Evolutionary conservation across 2,113 vertebrate species (phyloP).

Genomic region (Cryptotis parvus): DNA sequence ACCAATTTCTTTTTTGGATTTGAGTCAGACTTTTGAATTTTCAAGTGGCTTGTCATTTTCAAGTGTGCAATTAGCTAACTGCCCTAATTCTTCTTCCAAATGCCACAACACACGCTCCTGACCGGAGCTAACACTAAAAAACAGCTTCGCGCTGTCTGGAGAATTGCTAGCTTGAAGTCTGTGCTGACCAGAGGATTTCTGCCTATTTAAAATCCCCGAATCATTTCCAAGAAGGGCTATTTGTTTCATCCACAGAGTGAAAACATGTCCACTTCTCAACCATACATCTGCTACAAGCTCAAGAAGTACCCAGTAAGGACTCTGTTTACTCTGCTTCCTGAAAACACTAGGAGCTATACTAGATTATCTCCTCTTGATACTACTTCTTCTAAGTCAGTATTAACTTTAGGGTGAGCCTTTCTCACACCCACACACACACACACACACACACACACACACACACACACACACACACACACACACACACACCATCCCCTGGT

Average conservation of each 20-base stretch:
- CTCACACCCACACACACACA: background rate
- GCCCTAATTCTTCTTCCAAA: constrained; percentile 77
- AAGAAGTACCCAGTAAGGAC: constrained; percentile 34
- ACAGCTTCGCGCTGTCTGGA: constrained; percentile 7
- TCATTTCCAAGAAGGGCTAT: constrained; percentile 66
- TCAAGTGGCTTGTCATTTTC: constrained; percentile 78
- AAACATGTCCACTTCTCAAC: constrained; percentile 7
- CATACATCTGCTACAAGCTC: constrained; percentile 46
- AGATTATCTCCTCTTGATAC: background rate
- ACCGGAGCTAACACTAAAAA: constrained; percentile 64
- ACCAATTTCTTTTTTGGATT: constrained; percentile 75
- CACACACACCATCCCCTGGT: background rate
- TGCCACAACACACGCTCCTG: constrained; percentile 75
- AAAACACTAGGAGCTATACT: background rate
- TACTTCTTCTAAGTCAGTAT: constrained; percentile 2
- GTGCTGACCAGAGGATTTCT: constrained; percentile 73
- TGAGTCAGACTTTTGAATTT: constrained; percentile 74
- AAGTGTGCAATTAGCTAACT: constrained; percentile 80
- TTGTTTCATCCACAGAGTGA: constrained; percentile 54
- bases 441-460: background rate
- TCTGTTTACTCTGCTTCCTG: constrained; percentile 20
- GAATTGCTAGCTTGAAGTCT: constrained; percentile 56
- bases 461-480: background rate
- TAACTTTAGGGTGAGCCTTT: background rate
- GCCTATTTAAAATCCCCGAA: constrained; percentile 44